Base-by-base conservation (phyloP, 2,888 invertebrate genomes). In the Onchidella celtica region DNA sequence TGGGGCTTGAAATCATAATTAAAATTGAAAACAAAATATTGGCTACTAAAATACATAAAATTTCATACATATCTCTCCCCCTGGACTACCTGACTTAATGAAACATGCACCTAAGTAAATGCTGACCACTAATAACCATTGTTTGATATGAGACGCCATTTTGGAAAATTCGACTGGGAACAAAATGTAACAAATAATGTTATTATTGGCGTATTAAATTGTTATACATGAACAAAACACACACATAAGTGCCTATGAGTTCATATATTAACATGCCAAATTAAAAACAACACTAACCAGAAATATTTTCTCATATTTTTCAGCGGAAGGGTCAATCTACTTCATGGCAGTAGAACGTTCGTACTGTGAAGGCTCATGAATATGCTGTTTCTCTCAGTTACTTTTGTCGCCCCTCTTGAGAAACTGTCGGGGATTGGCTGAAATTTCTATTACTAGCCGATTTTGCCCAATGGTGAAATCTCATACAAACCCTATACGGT, bases 81-180 rank as follows among this genome's bases (percentile, higher is more conserved):
- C n/a, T n/a, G n/a, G n/a, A n/a, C n/a, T n/a, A n/a, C n/a, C n/a
- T n/a, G n/a, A n/a, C n/a, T n/a, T n/a, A n/a, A n/a, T 17, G 17
- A 47, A 47, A 47, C 47, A 47, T 47, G 47, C 47, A 47, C 47
- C 6, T 17, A 47, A 70, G n/a, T 70, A 29, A 29, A 36, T 70
- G 70, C 55, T 70, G 70, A 70, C 70, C 40, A 55, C 2, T 29
- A 29, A 11, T 55, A 55, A 29, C 70, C 32, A 55, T 55, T 70
- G 70, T 70, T 55, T 70, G 70, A 47, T 70, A 55, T 29, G 1
- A 6, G n/a, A 47, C 55, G 70, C 70, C 70, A 70, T 70, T 29
- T 70, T 70, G 70, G 55, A 24, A 24, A n/a, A 11, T 14, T 40
- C 14, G 6, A n/a, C 3, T 24, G 9, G 29, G 32, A 32, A 38